phyloP scores from a whole-genome alignment of 2,888 invertebrate species.

The Dendrolimus pini region DNA sequence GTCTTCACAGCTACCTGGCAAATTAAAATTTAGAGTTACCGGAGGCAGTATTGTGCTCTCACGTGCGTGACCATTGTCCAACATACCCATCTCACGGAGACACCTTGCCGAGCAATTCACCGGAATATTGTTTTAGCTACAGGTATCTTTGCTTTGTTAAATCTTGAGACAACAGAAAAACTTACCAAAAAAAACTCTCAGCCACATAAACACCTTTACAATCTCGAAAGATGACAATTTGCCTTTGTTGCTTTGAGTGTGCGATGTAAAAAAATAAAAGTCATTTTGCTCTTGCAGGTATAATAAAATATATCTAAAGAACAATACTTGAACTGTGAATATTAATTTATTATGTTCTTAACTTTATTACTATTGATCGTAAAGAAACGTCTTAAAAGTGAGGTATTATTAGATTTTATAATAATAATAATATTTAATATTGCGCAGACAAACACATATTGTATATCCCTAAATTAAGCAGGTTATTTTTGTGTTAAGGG shows the following conservation, averaged over 20 bases:
- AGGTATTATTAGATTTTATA: too few relatives aligned
- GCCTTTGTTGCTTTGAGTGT: conserved; percentile 51
- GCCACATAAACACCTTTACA: conserved; percentile 39
- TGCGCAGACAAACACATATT: too few relatives aligned
- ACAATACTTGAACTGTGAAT: conserved; percentile 10
- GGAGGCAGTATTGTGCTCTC: conserved; percentile 43
- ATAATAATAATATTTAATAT: too few relatives aligned
- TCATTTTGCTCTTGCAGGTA: conserved; percentile 49
- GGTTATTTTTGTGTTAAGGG: too few relatives aligned
- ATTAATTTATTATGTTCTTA: background rate
- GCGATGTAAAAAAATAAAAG: conserved; percentile 38
- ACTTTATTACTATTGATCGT: background rate
- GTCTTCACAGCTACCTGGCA: conserved; percentile 51
- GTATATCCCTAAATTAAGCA: too few relatives aligned
- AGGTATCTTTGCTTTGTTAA: conserved; percentile 49
- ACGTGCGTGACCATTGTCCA: conserved; percentile 47
- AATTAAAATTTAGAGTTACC: conserved; percentile 44
- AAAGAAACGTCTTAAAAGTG: background rate
- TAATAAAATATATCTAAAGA: conserved; percentile 38
- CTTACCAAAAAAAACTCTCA: conserved; percentile 30
- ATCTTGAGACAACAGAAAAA: conserved; percentile 27
- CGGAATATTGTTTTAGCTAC: conserved; percentile 58
- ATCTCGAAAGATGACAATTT: conserved; percentile 41
- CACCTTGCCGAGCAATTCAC: conserved; percentile 61
- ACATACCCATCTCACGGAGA: conserved; percentile 40